phyloP scores from a whole-genome alignment of 2,888 invertebrate species.

The Magallana nippona region DNA sequence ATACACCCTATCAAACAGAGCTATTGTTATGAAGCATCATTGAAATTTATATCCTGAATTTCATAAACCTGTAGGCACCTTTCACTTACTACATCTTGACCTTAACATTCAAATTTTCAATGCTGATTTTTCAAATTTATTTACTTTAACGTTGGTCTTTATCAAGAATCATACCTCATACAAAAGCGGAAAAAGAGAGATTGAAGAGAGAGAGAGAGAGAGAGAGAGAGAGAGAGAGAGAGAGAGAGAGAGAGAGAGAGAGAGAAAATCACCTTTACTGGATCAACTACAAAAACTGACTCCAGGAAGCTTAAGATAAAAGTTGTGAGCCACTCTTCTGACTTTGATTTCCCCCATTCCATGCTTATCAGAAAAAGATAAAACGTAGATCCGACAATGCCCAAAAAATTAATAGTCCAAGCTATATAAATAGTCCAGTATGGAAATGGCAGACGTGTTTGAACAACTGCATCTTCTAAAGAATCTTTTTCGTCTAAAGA shows the following conservation, averaged over 20 bases:
- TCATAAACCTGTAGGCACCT: no score
- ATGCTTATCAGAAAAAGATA: conserved; percentile 63
- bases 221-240: no score
- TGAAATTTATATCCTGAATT: no score
- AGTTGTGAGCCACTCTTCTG: conserved; percentile 61
- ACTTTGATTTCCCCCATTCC: conserved; percentile 64
- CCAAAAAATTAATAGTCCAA: conserved; percentile 59
- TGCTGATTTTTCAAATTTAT: background rate
- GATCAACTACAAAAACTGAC: conserved; percentile 61
- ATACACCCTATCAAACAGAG: no score
- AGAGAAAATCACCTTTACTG: conserved; percentile 53
- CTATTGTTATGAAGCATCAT: no score
- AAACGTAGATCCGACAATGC: conserved; percentile 57
- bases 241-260: no score
- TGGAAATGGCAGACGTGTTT: conserved; percentile 52
- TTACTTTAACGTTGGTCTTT: background rate
- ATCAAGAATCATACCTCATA: no score
- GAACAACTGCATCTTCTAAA: background rate
- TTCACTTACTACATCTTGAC: no score
- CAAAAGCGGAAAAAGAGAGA: no score
- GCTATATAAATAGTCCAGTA: conserved; percentile 60
- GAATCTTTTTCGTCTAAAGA: background rate
- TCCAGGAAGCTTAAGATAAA: conserved; percentile 59
- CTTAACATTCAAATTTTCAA: no score
- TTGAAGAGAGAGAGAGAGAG: no score